Evolutionary conservation across 2,797 vertebrate genomes (phyloP).

Genomic region (Hylomyscus alleni): DNA sequence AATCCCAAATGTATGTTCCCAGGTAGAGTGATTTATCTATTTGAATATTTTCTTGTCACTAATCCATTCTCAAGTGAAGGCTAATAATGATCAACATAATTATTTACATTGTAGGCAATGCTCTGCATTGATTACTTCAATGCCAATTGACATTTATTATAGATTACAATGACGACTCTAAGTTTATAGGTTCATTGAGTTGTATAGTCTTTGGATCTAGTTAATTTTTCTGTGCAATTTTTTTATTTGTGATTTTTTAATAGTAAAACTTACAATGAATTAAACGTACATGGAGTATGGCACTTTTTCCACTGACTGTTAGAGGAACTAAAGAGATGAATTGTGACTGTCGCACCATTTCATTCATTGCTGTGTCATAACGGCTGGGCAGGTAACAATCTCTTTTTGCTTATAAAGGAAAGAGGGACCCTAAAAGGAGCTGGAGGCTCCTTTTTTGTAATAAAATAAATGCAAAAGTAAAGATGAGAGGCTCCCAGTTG

Average conservation of each 20-base stretch:
- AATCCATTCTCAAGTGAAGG: not conserved
- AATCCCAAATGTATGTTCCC: not conserved
- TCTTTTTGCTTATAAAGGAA: not conserved
- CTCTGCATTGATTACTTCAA: not conserved
- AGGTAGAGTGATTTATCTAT: not conserved
- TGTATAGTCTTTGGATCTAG: not conserved
- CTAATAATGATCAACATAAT: not conserved
- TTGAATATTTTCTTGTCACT: not conserved
- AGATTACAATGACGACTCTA: not conserved
- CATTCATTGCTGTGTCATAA: not conserved
- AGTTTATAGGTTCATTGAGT: not conserved
- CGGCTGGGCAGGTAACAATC: not conserved
- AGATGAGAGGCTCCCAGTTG: not conserved
- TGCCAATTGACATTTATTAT: not conserved
- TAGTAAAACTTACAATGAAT: not conserved
- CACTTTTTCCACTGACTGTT: not conserved
- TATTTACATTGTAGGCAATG: not conserved
- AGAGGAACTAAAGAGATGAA: not conserved
- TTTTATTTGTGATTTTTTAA: too few relatives aligned
- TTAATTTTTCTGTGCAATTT: not conserved
- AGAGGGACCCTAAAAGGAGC: not conserved
- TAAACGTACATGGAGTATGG: not conserved
- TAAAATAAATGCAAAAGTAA: constrained; percentile 29
- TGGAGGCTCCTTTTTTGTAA: not conserved
- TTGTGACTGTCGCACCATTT: not conserved